Conservation (phyloP, 2,797 vertebrate genomes). For the Mus spretus region DNA sequence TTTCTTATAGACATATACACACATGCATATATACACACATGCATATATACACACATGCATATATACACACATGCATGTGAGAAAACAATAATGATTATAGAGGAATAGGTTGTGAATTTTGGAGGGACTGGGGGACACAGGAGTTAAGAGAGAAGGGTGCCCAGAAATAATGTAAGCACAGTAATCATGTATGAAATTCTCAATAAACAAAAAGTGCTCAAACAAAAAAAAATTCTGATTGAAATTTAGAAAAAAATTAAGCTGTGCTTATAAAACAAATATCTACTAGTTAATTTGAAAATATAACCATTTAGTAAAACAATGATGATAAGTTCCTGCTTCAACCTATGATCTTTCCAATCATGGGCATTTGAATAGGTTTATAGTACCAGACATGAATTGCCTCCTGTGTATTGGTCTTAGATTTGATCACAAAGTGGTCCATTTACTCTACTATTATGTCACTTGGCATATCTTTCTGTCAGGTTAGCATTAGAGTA, state of each 20-base stretch:
- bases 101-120: not conserved
- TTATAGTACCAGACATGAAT: not conserved
- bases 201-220: not conserved
- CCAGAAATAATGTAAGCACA: not conserved
- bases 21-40: no score
- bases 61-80: not conserved
- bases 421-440: not conserved
- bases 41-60: no score
- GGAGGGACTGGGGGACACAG: not conserved
- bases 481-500: not conserved
- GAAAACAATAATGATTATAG: not conserved
- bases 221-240: not conserved
- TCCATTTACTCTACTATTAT: not conserved
- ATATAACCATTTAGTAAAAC: not conserved
- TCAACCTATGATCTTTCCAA: not conserved
- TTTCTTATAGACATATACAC: not conserved
- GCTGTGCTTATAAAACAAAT: no score
- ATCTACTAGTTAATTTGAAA: no score
- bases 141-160: not conserved
- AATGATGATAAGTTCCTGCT: not conserved
- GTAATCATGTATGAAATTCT: no score
- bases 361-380: not conserved
- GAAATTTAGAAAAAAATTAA: not conserved
- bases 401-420: not conserved
- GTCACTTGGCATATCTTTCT: not conserved